Conservation (phyloP, 2,113 vertebrate species). For the Pavo muticus region DNA sequence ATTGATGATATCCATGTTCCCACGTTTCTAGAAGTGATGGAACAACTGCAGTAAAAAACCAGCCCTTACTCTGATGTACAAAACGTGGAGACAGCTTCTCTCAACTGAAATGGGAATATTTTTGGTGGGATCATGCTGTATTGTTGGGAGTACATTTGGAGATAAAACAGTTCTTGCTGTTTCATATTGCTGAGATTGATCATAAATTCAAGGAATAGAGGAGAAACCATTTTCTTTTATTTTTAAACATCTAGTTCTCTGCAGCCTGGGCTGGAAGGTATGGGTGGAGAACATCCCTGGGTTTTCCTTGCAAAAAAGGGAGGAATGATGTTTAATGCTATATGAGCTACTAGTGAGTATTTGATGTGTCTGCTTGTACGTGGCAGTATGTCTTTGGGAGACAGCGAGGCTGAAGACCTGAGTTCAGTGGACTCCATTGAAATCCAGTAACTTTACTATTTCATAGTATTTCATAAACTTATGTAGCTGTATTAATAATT, state of each 20-base stretch:
- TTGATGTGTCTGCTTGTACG: not conserved
- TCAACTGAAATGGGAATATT: not conserved
- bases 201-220: not conserved
- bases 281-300: not conserved
- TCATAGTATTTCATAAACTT: not conserved
- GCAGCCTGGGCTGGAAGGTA: not conserved
- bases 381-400: not conserved
- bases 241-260: not conserved
- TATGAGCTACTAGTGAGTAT: not conserved
- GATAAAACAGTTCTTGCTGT: not conserved
- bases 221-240: not conserved
- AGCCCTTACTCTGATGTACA: not conserved
- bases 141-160: not conserved
- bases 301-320: not conserved
- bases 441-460: not conserved
- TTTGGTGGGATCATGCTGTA: not conserved
- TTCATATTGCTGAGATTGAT: not conserved
- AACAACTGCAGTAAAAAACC: not conserved
- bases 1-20: not conserved
- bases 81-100: not conserved
- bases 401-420: not conserved
- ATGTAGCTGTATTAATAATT: rapidly evolving
- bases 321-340: not conserved
- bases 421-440: not conserved
- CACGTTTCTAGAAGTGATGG: not conserved